Conservation (phyloP, 1,140 invertebrate genomes). For the Lepidurus apus region DNA sequence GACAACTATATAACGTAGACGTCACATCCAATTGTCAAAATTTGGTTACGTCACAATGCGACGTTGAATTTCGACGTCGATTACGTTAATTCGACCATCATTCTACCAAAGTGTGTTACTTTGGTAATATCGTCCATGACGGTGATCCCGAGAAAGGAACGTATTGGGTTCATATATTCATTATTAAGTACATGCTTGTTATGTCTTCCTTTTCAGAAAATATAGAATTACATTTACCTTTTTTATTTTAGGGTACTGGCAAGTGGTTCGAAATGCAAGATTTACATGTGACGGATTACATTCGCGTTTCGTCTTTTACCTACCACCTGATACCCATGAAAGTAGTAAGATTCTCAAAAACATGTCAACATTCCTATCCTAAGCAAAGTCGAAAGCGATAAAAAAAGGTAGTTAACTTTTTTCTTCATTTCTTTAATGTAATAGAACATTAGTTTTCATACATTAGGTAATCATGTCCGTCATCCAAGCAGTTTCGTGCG, state of each 20-base stretch:
- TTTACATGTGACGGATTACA: conserved; percentile 83
- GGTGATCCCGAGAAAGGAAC: conserved; percentile 89
- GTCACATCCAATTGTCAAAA: background rate
- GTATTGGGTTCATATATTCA: conserved; percentile 87
- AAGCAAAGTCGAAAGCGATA: too few relatives aligned
- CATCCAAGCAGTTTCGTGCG: conserved; percentile 13
- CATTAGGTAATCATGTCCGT: background rate
- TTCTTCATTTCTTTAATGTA: too few relatives aligned
- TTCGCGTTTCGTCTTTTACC: too few relatives aligned
- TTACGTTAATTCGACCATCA: background rate
- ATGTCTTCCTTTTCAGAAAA: conserved; percentile 7
- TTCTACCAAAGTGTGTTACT: background rate
- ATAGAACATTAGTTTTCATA: too few relatives aligned
- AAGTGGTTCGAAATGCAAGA: conserved; percentile 97
- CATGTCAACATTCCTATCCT: too few relatives aligned
- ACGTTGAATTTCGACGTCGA: background rate
- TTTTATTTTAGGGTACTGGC: conserved; percentile 53
- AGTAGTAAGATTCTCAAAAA: too few relatives aligned
- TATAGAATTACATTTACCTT: background rate
- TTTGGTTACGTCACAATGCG: background rate
- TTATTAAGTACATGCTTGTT: conserved; percentile 67
- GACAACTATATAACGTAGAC: too few relatives aligned
- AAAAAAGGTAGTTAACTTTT: too few relatives aligned
- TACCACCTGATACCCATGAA: too few relatives aligned
- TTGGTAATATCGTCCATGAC: conserved; percentile 92